Conservation (phyloP, 2,888 invertebrate genomes). For the Melipona beecheii region DNA sequence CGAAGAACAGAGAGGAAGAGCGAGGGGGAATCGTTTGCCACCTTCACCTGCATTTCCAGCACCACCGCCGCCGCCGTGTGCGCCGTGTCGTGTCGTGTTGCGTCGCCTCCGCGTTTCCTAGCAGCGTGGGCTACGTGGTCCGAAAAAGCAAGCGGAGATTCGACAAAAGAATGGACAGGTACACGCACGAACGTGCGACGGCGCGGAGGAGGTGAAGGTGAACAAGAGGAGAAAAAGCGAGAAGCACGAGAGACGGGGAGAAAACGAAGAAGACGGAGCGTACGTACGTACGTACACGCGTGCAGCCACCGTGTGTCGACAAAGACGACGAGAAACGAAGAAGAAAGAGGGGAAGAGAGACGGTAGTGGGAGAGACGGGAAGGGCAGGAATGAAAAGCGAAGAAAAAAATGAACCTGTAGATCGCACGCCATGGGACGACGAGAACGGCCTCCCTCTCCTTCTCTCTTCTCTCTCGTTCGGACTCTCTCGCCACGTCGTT, state of each 20-base stretch:
- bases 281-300: slow-evolving; percentile 44
- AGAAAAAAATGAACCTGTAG: slow-evolving; percentile 76
- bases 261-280: slow-evolving; percentile 42
- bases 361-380: slow-evolving; percentile 22
- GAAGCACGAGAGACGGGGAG: slow-evolving; percentile 30
- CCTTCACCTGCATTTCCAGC: slow-evolving; percentile 32
- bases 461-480: slow-evolving; percentile 28
- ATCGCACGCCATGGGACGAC: slow-evolving; percentile 76
- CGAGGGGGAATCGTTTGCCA: slow-evolving; percentile 13
- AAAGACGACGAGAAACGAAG: slow-evolving; percentile 48
- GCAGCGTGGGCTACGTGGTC: slow-evolving; percentile 29
- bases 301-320: slow-evolving; percentile 40
- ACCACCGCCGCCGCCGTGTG: background rate
- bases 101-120: slow-evolving; percentile 24
- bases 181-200: slow-evolving; percentile 55
- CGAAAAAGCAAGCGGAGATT: slow-evolving; percentile 71
- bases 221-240: slow-evolving; percentile 44
- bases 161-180: slow-evolving; percentile 76
- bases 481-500: background rate
- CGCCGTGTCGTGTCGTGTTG: background rate
- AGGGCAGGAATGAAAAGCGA: slow-evolving; percentile 73
- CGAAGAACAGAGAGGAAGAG: slow-evolving; percentile 59
- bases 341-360: slow-evolving; percentile 13
- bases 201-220: slow-evolving; percentile 29
- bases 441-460: slow-evolving; percentile 27